Evolutionary conservation across 2,797 vertebrate species (phyloP), one percentile per base, ranked within the genome.

Genomic region (Bradypodion ventrale): DNA sequence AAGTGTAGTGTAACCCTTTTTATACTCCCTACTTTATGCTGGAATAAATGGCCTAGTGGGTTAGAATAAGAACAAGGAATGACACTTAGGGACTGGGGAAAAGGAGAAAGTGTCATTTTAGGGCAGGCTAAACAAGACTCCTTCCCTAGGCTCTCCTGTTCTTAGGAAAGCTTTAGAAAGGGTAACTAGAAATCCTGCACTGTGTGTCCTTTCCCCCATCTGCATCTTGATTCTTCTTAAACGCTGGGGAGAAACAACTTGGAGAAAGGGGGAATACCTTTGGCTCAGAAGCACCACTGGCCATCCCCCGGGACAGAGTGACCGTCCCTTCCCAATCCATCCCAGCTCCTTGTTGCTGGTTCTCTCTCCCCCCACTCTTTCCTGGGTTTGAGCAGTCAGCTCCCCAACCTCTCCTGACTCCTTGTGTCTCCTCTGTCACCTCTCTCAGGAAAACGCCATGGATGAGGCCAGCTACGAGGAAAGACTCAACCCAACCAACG

Each of bases 391-490:
- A 85, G 23, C 7, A 27, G 65, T 44, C 78, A 79, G 82, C 44
- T 82, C 52, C 13, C 29, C 69, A 56, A 5, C 12, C 75, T 81
- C 15, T 75, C 77, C 77, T 82, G 59, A 82, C 52, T 27, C 83
- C 25, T 83, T 69, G 68, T 80, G 59, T 76, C 80, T 79, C 83
- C 83, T 70, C 16, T 89, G 27, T 87, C 80, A 68, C 75, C 69
- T 68, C 15, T 52, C 42, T 49, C 91, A 99, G 98, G 98, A 99
- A 87, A 97, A 96, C 23, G 95, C 96, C 10, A 94, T 96, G 86
- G 87, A 95, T 85, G 98, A 98, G 2, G 96, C 96, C 0, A 79
- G 94, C 0, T 98, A 96, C 65, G 90, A 89, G 0, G 98, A 99
- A 83, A 93, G 96, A 9, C 90, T 97, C 92, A 97, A 98, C 84